Evolutionary conservation across 2,888 invertebrate species (phyloP), one percentile per base, ranked within the genome.

Genomic region (Rhorus exstirpatorius): DNA sequence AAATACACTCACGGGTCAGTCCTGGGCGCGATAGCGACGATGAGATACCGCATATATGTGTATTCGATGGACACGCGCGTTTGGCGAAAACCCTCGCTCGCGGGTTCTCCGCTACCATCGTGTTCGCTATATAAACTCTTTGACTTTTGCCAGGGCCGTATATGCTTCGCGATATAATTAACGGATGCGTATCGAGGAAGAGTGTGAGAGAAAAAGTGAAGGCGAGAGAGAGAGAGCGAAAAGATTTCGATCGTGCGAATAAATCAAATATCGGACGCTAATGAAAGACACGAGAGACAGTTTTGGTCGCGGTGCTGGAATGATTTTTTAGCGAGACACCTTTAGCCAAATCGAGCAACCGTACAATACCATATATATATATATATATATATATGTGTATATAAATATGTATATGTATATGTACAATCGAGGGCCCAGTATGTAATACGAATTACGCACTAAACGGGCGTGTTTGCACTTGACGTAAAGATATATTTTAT

Each of bases 181-280:
- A 83, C 81, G 61, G 58, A 68, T 19, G 41, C 76, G 44, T 70
- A 79, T 80, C 60, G 55, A 51, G 60, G 35, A 19, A 19, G 38
- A 44, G 21, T 67, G 14, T 49, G 26, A n/a, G 41, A 21, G 19
- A 67, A 12, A 41, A 19, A 55, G 24, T 14, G 41, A 61, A 26
- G 67, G 35, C 12, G 44, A 44, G 21, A 1, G 17, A 55, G 24
- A 63, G 24, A 44, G n/a, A 67, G 17, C 17, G 7, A 31, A 17
- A 61, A 26, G 19, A 17, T 49, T 21, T 51, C 63, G 76, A 81
- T 68, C 61, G 81, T 53, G 46, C 70, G 77, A 80, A 85, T 85
- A 85, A 85, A 85, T 85, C 85, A 85, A 82, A 79, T 24, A 77
- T 77, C 19, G 44, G 79, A 79, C 83, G 55, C 71, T 83, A 83